phyloP scores from a whole-genome alignment of 2,888 invertebrate species.

The Synanthedon vespiformis region DNA sequence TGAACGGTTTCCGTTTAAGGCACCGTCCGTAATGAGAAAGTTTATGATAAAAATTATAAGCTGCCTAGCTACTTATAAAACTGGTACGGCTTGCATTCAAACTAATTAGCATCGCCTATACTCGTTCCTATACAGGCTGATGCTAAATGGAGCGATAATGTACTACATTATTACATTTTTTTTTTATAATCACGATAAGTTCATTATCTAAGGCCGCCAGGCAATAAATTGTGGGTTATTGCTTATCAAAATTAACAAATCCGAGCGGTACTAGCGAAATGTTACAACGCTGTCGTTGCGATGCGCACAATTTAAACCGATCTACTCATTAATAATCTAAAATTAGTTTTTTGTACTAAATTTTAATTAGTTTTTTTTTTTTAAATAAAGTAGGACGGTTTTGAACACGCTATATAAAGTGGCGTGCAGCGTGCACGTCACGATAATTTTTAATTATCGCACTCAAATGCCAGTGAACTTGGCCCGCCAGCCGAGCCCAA shows the following conservation, averaged over 20 bases:
- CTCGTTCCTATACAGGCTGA: not conserved
- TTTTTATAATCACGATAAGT: not conserved
- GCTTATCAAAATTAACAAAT: not conserved
- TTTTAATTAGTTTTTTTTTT: not conserved
- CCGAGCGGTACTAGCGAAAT: not conserved
- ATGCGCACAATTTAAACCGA: not conserved
- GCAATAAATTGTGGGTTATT: not conserved
- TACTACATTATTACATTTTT: not conserved
- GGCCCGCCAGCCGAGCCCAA: conserved; percentile 54
- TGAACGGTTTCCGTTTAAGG: conserved; percentile 19
- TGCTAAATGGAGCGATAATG: not conserved
- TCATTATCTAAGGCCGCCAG: not conserved
- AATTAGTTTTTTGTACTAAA: not conserved
- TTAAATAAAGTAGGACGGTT: conserved; percentile 14
- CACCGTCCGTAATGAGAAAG: conserved; percentile 25
- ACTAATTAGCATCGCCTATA: conserved; percentile 27
- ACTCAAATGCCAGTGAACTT: conserved; percentile 70
- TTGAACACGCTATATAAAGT: conserved; percentile 43
- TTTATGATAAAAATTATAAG: conserved; percentile 26
- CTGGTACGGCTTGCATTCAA: conserved; percentile 19
- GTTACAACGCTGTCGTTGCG: not conserved
- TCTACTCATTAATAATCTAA: not conserved
- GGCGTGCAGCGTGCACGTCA: conserved; percentile 64
- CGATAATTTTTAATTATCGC: conserved; percentile 70
- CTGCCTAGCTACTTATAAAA: conserved; percentile 9